A percentile compares a stretch with the other conserved stretches of the same genome.
Conservation (phyloP, 2,888 invertebrate species). For the Cephus sareptanus region DNA sequence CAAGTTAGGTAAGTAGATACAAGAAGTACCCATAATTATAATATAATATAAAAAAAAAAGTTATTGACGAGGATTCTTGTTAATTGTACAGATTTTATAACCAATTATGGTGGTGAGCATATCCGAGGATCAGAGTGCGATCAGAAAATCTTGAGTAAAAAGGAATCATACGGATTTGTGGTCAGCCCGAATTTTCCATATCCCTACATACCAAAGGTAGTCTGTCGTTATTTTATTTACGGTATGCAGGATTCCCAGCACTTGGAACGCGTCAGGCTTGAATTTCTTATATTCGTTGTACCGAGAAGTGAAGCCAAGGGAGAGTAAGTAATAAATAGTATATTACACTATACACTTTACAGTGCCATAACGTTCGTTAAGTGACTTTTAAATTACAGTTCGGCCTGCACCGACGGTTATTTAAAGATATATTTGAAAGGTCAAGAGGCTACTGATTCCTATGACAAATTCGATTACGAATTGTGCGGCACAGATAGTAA, state of each 20-base stretch:
- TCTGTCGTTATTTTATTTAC: constrained; percentile 98
- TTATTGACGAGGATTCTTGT: neutral
- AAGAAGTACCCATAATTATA: neutral
- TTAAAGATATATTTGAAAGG: constrained; percentile 91
- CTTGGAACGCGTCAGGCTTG: constrained; percentile 91
- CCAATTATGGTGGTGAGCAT: constrained; percentile 93
- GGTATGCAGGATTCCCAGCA: constrained; percentile 98
- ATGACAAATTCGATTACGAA: constrained; percentile 93
- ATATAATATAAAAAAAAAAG: neutral
- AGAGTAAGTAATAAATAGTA: constrained; percentile 74
- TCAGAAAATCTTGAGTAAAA: constrained; percentile 94
- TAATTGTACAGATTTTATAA: constrained; percentile 83
- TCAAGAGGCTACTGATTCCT: constrained; percentile 91
- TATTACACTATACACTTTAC: neutral
- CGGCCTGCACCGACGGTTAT: constrained; percentile 85
- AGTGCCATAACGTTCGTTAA: neutral
- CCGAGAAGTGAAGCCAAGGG: constrained; percentile 82
- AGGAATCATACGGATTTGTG: constrained; percentile 91
- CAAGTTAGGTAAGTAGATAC: constrained; percentile 85
- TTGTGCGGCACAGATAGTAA: constrained; percentile 85
- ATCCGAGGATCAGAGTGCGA: constrained; percentile 98
- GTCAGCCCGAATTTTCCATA: constrained; percentile 97
- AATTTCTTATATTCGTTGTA: constrained; percentile 91
- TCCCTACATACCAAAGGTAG: constrained; percentile 94
- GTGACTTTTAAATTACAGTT: constrained; percentile 61